These are phyloP conservation scores for Diabrotica undecimpunctata DNA, from an alignment of 1,140 invertebrate species.

Conservation along the genomic window DNA sequence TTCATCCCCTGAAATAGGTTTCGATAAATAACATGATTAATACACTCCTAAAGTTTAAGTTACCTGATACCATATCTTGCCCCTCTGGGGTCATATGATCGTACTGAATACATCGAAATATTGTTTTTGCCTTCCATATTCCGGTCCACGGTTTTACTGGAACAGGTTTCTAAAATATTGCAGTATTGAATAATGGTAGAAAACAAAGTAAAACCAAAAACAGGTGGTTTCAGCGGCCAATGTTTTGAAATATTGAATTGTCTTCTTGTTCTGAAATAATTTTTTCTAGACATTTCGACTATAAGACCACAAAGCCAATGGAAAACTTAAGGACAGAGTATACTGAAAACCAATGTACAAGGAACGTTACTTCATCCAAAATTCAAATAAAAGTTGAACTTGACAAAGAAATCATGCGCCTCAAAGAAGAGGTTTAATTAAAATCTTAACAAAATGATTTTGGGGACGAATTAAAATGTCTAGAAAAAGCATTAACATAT, in stretches of 20 bases:
- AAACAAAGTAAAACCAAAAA: background rate
- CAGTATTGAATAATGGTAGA: slow-evolving; percentile 7
- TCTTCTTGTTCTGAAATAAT: too few species aligned
- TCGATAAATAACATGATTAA: background rate
- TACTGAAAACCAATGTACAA: too few species aligned
- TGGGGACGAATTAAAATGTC: too few species aligned
- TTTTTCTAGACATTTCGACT: background rate
- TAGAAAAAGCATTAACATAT: too few species aligned
- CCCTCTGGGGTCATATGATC: slow-evolving; percentile 28
- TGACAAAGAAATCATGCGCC: too few species aligned
- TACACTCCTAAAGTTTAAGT: background rate
- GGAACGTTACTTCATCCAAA: too few species aligned
- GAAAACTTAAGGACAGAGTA: too few species aligned
- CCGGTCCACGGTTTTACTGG: slow-evolving; percentile 37
- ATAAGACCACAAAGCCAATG: too few species aligned
- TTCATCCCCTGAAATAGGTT: slow-evolving; percentile 47
- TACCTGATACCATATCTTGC: slow-evolving; percentile 10
- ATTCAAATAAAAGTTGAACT: too few species aligned
- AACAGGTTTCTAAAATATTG: slow-evolving; percentile 28
- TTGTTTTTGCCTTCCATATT: slow-evolving; percentile 31
- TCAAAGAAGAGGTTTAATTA: too few species aligned
- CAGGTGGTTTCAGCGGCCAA: background rate
- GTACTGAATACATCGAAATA: slow-evolving; percentile 38
- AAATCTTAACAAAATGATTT: too few species aligned
- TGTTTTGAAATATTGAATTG: slow-evolving; percentile 35